These are phyloP conservation scores for Papilio dardanus DNA, from an alignment of 1,140 invertebrate genomes.

Conservation along the genomic window DNA sequence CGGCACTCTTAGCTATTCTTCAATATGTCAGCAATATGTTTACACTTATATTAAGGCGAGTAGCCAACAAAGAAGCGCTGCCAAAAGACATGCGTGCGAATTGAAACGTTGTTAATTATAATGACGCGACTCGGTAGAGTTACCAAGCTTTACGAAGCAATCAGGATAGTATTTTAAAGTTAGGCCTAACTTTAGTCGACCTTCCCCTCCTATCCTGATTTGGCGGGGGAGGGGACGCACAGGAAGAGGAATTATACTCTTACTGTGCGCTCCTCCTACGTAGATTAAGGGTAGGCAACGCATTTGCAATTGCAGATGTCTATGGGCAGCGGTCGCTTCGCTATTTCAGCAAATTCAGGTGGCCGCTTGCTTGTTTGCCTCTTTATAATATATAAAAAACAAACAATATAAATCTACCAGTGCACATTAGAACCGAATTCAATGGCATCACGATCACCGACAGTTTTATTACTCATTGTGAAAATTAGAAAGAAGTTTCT, in stretches of 20 bases:
- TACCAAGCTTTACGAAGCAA: neutral
- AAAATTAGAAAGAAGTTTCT: neutral
- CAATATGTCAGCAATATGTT: conserved; percentile 1
- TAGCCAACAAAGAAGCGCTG: conserved; percentile 8
- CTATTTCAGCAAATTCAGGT: too few species aligned
- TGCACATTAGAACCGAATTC: neutral
- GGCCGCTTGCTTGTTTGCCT: too few species aligned
- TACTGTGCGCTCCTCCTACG: too few species aligned
- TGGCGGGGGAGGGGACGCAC: too few species aligned
- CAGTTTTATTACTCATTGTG: neutral
- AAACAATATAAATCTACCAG: neutral
- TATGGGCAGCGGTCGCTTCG: too few species aligned
- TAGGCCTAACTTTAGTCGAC: too few species aligned
- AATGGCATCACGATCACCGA: neutral
- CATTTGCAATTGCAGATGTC: too few species aligned
- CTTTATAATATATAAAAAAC: too few species aligned
- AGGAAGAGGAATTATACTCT: too few species aligned
- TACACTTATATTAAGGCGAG: neutral
- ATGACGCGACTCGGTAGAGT: neutral
- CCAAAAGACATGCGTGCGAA: conserved; percentile 3
- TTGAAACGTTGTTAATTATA: conserved; percentile 2
- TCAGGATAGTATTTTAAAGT: neutral
- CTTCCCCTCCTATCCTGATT: too few species aligned
- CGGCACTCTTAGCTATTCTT: neutral
- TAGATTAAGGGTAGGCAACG: too few species aligned